Evolutionary conservation across 2,888 invertebrate genomes (phyloP), one percentile per base, ranked within the genome.

Genomic region (Taphrorychus bicolor): DNA sequence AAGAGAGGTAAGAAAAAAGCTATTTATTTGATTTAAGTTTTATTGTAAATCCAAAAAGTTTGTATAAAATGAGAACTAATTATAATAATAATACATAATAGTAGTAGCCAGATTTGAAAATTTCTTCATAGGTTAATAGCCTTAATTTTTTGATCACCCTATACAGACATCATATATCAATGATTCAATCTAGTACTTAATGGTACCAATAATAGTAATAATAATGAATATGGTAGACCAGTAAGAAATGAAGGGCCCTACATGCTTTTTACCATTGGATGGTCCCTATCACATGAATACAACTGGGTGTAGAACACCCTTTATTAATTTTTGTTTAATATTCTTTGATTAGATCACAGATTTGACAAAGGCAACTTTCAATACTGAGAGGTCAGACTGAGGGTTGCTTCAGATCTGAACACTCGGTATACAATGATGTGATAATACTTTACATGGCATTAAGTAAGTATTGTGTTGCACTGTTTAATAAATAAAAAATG

Each of bases 351-450:
- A 79, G 77, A 81, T 81, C 81, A 81, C 81, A 81, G 81, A 75
- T 80, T 77, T 78, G 78, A 79, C 78, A 59, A 81, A 81, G 81
- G 81, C 81, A 80, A 80, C 80, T 76, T 75, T 79, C 51, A 58
- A 58, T 58, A 58, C 45, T 19, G 40, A 23, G 14, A n/a, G n/a
- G 52, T 32, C 11, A 1, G 32, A 32, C 3, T 3, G 11, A 32
- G 9, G 67, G 70, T 19, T 53, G 53, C 53, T 24, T 53, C 22
- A 14, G n/a, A 40, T 48, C 16, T 9, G 16, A 48, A 48, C 48
- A 14, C 16, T 18, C 16, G 16, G 16, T 48, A 48, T 14, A 18
- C 11, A 32, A 32, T 32, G 32, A 32, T 32, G 40, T 14, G 11
- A n/a, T 32, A 32, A 48, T 48, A 48, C 7, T 18, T 5, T 14